phyloP scores from a whole-genome alignment of 2,797 vertebrate genomes.

The Austrolebias charrua region DNA sequence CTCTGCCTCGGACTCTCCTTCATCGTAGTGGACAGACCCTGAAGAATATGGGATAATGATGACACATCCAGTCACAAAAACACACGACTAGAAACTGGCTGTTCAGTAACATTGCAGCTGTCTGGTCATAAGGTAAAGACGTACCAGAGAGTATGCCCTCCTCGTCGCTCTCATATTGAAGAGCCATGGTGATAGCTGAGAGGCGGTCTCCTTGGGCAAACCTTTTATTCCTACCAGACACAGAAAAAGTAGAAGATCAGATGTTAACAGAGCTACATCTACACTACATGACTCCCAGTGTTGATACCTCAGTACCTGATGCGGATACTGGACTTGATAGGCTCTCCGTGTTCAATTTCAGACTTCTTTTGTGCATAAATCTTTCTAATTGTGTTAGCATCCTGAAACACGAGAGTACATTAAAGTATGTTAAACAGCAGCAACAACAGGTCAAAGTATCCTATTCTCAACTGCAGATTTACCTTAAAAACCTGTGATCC shows the following conservation, averaged over 20 bases:
- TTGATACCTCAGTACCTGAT: slow-evolving; percentile 81
- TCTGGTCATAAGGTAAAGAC: background rate
- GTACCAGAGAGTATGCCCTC: slow-evolving; percentile 92
- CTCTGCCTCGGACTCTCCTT: slow-evolving; percentile 94
- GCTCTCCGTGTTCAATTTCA: slow-evolving; percentile 93
- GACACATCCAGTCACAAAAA: background rate
- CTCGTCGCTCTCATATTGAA: slow-evolving; percentile 98
- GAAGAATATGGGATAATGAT: slow-evolving; percentile 3
- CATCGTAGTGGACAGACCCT: slow-evolving; percentile 94
- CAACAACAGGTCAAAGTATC: background rate
- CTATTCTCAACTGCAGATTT: slow-evolving; percentile 32
- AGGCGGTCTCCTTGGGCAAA: slow-evolving; percentile 92
- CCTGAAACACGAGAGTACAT: slow-evolving; percentile 73
- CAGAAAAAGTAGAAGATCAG: background rate
- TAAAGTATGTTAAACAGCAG: background rate
- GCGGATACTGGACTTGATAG: slow-evolving; percentile 93
- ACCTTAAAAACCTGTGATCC: slow-evolving; percentile 99
- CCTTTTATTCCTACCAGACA: slow-evolving; percentile 87
- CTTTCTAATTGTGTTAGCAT: slow-evolving; percentile 98
- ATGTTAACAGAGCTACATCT: background rate
- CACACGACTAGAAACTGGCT: background rate
- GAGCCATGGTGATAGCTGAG: slow-evolving; percentile 94
- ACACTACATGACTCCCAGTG: background rate
- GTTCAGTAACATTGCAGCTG: background rate
- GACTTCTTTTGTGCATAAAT: slow-evolving; percentile 94